These are phyloP conservation scores for Coelopa frigida DNA, from an alignment of 1,140 invertebrate genomes.

Conservation along the genomic window DNA sequence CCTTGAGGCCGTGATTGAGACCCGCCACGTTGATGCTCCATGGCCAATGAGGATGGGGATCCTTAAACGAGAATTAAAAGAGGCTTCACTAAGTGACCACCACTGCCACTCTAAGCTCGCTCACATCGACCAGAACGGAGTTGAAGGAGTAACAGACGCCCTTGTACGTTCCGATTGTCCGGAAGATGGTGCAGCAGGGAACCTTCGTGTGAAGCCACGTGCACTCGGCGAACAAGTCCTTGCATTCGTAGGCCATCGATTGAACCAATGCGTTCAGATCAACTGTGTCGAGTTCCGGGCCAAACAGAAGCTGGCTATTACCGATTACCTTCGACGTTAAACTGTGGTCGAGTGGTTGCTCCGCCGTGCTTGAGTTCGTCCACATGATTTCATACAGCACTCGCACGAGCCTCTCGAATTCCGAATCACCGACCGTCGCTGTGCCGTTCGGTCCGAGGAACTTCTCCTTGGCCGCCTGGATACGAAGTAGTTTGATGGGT, in stretches of 20 bases:
- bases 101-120: neutral
- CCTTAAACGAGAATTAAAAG: neutral
- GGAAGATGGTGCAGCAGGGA: conserved; percentile 28
- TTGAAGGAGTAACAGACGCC: conserved; percentile 28
- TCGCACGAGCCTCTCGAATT: neutral
- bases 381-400: neutral
- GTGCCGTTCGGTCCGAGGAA: conserved; percentile 1
- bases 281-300: too few species aligned
- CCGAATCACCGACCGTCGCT: neutral
- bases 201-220: conserved; percentile 19
- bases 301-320: too few species aligned
- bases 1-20: conserved; percentile 16
- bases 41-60: conserved; percentile 22
- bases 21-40: conserved; percentile 26
- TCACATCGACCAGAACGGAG: neutral
- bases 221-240: conserved; percentile 23
- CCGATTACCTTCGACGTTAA: too few species aligned
- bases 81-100: too few species aligned
- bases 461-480: neutral
- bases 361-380: too few species aligned
- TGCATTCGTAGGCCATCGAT: conserved; percentile 12
- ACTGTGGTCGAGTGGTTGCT: too few species aligned
- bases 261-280: neutral
- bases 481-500: neutral
- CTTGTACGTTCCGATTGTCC: neutral